Evolutionary conservation across 2,797 vertebrate species (phyloP).

Genomic region (Rallus crepitans): DNA sequence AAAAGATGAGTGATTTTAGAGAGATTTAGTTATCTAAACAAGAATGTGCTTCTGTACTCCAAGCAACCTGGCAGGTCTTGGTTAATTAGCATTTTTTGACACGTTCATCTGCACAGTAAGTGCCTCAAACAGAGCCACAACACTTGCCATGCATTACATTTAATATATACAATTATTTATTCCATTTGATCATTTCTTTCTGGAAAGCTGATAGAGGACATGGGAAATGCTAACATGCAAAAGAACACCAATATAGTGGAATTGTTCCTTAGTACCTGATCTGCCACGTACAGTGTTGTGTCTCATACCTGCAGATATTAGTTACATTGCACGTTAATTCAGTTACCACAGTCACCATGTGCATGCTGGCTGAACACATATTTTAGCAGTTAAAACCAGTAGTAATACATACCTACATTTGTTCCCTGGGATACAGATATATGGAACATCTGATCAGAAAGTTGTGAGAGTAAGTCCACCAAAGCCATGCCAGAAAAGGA

Average conservation of each 20-base stretch:
- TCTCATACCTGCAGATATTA: neutral
- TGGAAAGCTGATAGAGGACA: neutral
- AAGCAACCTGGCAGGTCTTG: neutral
- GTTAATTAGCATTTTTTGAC: neutral
- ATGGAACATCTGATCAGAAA: neutral
- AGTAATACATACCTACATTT: neutral
- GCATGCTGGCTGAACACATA: neutral
- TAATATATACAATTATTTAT: neutral
- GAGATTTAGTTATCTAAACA: neutral
- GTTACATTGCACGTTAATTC: neutral
- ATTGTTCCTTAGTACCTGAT: neutral
- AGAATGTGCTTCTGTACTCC: neutral
- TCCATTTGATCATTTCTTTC: neutral
- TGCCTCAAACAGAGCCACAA: neutral
- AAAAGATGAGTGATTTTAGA: neutral
- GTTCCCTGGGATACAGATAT: neutral
- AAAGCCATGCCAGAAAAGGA: neutral
- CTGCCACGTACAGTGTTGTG: neutral
- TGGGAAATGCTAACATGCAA: neutral
- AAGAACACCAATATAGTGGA: neutral
- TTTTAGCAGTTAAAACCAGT: neutral
- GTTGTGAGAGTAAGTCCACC: neutral
- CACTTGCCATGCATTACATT: neutral
- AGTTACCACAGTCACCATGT: neutral
- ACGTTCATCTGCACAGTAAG: neutral